phyloP scores from a whole-genome alignment of 2,797 vertebrate species.

The Aplochiton taeniatus region DNA sequence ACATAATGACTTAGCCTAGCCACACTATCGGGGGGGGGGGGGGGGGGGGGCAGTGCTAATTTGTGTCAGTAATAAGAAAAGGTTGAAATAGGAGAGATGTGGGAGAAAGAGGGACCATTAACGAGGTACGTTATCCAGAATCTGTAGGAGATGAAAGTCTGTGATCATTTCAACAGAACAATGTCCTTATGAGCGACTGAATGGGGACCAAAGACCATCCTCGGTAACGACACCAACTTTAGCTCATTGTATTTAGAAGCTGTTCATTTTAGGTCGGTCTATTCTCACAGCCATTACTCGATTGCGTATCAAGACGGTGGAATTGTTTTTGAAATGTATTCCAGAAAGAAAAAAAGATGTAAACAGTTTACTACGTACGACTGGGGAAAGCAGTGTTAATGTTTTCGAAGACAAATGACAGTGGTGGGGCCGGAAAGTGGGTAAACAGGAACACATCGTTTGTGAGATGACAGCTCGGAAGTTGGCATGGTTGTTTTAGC shows the following conservation, averaged over 20 bases:
- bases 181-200: slow-evolving; percentile 7
- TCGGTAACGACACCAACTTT: slow-evolving; percentile 57
- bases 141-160: slow-evolving; percentile 8
- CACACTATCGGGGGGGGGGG: slow-evolving; percentile 15
- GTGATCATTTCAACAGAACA: slow-evolving; percentile 35
- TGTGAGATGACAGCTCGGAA: slow-evolving; percentile 65
- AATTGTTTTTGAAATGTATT: no score
- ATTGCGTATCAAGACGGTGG: no score
- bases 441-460: slow-evolving; percentile 47
- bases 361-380: no score
- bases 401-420: slow-evolving; percentile 44
- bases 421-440: slow-evolving; percentile 23
- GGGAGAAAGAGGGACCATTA: not conserved
- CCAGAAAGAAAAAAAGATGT: no score
- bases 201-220: slow-evolving; percentile 31
- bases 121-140: slow-evolving; percentile 6
- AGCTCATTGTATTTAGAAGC: slow-evolving; percentile 56
- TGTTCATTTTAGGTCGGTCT: not conserved
- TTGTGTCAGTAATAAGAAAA: no score
- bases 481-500: slow-evolving; percentile 57
- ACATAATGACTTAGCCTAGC: slow-evolving; percentile 52
- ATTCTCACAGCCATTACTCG: no score
- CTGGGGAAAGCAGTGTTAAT: no score
- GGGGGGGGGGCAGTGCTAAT: no score
- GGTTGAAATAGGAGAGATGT: no score